Base-by-base conservation (phyloP, 35 echinoderm and acorn worm species). In the Nesometra sesokonis region DNA sequence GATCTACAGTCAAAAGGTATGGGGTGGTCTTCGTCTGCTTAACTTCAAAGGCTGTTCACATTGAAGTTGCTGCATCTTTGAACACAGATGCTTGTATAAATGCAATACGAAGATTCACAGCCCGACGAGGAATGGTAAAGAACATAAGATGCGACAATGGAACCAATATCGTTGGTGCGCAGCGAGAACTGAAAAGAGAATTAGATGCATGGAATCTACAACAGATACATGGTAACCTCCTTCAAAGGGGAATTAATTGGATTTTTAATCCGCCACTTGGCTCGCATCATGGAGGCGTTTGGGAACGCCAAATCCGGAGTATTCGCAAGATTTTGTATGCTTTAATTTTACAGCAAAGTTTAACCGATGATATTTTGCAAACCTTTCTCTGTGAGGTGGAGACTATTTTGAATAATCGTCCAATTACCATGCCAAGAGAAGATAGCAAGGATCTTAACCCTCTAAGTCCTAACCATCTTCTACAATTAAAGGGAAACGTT, bases 1-100 rank as follows among this genome's bases (percentile, higher is more conserved):
- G 40, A 27, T 85, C 39, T 23, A 19, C 27, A 34, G 84, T 85
- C 27, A 85, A 85, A 85, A 46, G 84, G n/a, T 85, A 85, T 76
- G 84, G 84, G 1, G 17, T 80, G 9, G 23, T 80, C 4, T 80
- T 80, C 31, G 35, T 17, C 32, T 80, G 79, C 23, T 80, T 80
- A 80, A 32, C 17, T 36, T 34, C 35, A 11, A 80, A 80, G 21
- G 52, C 52, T 43, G 39, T 43, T 4, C 39, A 43, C 39, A 43
- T 43, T 43, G 39, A 78, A 5, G 77, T 29, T 78, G 32, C 27
- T 8, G 27, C 9, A 32, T 78, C 77, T 78, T 7, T 43, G 15
- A 43, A 78, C 27, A 78, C 32, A 9, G 27, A 78, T 34, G 35
- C 79, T 32, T 36, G 35, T 80, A 33, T 80, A 34, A 80, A 80